These are phyloP conservation scores for Lucilia cuprina DNA, from an alignment of 1,140 invertebrate species.

Conservation along the genomic window DNA sequence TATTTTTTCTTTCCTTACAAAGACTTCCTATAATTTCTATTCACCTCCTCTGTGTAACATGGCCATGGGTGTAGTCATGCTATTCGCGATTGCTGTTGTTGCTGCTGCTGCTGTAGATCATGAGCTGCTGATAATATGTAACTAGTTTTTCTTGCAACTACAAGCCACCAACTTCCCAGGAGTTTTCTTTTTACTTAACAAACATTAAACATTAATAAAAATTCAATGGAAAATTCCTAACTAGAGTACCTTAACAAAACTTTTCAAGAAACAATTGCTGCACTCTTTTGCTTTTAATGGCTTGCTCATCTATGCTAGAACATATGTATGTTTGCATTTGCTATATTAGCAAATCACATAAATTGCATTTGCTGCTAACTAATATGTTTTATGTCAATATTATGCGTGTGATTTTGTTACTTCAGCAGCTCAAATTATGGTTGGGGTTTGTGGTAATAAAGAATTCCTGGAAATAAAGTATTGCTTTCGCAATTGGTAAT, in stretches of 20 bases:
- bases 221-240: neutral
- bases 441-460: neutral
- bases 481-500: neutral
- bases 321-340: too few relatives aligned
- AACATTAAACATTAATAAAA: neutral
- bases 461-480: neutral
- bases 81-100: too few relatives aligned
- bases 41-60: neutral
- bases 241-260: neutral
- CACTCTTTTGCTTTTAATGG: neutral
- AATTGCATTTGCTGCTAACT: neutral
- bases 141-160: neutral
- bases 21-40: neutral
- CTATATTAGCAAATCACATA: neutral
- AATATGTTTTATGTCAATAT: neutral
- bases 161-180: neutral
- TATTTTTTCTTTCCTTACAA: neutral
- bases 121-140: neutral
- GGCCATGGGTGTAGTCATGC: neutral
- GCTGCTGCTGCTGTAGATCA: too few relatives aligned
- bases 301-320: too few relatives aligned
- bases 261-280: neutral
- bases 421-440: neutral
- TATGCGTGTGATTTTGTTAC: too few relatives aligned
- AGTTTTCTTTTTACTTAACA: neutral